phyloP scores from a whole-genome alignment of 2,113 vertebrate genomes.

The Orientallactaga bullata region DNA sequence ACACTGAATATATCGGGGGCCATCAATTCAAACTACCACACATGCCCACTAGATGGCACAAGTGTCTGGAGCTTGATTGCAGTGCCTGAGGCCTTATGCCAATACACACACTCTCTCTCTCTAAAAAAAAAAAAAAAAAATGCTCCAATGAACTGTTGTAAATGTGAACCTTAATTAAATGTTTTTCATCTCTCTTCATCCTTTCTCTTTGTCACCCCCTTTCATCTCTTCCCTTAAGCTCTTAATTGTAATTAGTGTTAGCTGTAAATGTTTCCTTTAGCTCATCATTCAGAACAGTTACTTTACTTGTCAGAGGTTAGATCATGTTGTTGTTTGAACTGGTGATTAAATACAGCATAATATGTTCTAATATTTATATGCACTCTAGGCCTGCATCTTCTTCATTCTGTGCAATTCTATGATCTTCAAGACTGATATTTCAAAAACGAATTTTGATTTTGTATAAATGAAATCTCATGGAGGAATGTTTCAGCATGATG shows the following conservation, averaged over 20 bases:
- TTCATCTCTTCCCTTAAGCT: slow-evolving; percentile 84
- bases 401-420: slow-evolving; percentile 85
- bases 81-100: too few relatives aligned
- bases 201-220: slow-evolving; percentile 40
- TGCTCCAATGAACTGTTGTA: slow-evolving; percentile 50
- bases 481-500: neutral
- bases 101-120: too few relatives aligned
- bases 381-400: slow-evolving; percentile 84
- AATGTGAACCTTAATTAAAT: slow-evolving; percentile 59
- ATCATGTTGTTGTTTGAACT: slow-evolving; percentile 91
- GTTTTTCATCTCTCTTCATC: slow-evolving; percentile 84
- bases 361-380: slow-evolving; percentile 87
- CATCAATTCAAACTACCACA: too few relatives aligned
- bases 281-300: slow-evolving; percentile 94
- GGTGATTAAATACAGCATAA: slow-evolving; percentile 89
- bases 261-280: slow-evolving; percentile 93
- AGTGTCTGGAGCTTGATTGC: too few relatives aligned
- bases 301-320: slow-evolving; percentile 92
- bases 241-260: slow-evolving; percentile 92
- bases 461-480: slow-evolving; percentile 60
- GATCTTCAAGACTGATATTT: slow-evolving; percentile 84
- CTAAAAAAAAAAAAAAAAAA: too few relatives aligned
- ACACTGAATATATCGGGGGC: too few relatives aligned
- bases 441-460: slow-evolving; percentile 80
- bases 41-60: too few relatives aligned